Evolutionary conservation across 1,140 invertebrate genomes (phyloP), one percentile per base, ranked within the genome.

Genomic region (Trichonephila clavipes): DNA sequence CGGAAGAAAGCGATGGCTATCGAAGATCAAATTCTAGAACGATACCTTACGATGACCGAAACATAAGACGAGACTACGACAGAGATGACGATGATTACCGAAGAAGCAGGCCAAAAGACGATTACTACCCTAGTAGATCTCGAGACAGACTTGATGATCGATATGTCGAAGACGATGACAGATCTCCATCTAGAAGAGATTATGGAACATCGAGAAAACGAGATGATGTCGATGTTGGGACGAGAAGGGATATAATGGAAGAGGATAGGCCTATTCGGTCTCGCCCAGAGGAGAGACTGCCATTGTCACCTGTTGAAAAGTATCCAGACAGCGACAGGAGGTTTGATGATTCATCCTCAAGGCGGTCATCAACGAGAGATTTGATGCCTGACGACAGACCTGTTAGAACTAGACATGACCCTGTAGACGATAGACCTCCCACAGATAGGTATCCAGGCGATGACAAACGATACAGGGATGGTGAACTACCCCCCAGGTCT

Each of bases 1-100:
- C 64, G 21, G 91, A 92, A 14, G 90, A 92, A 58, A 82, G 86
- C 7, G 62, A 92, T n/a, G 88, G 61, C 28, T 92, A 92, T 61
- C 44, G 64, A 34, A 16, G 34, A n/a, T 18, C 28, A 58, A 85
- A 85, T 66, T 34, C 90, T 2, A 88, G 87, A 14, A 16, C 64
- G 44, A 61, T 19, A 87, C 66, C 14, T 88, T n/a, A 69, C 19
- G 69, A 64, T 24, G 24, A 82, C 18, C n/a, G 12, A 19, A 51
- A 81, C 18, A 34, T 12, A 40, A 88, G 61, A 28, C 85, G 85
- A 34, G 59, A 86, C 34, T 86, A 86, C 28, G 19, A n/a, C 18
- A 24, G 12, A 34, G 66, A 89, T 19, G 61, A 89, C 2, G 89
- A 90, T 14, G 89, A 90, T n/a, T 90, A 90, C 61, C 21, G 58